These are phyloP conservation scores for Ptychodera flava DNA, from an alignment of 35 echinoderm and acorn worm genomes.

Conservation along the genomic window DNA sequence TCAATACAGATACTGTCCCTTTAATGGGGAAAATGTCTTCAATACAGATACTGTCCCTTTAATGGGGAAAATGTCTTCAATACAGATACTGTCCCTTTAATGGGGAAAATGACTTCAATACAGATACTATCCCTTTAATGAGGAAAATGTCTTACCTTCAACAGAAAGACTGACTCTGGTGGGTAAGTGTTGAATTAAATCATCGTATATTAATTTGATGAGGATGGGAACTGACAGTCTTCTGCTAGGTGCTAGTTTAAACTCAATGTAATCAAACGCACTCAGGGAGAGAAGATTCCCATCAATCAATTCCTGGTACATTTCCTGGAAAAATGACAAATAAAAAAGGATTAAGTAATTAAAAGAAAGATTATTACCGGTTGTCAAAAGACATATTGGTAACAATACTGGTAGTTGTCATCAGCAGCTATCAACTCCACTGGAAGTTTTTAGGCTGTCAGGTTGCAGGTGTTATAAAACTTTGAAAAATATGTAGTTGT, in stretches of 20 bases:
- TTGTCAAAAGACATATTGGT: no score
- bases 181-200: neutral
- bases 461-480: neutral
- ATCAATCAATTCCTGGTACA: neutral
- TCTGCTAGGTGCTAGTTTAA: neutral
- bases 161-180: neutral
- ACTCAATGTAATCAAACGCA: neutral
- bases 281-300: neutral
- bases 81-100: no score
- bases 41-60: no score
- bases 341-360: neutral
- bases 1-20: no score
- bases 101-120: no score
- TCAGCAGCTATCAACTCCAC: no score
- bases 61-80: no score
- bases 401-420: no score
- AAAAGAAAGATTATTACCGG: neutral
- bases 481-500: neutral
- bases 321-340: neutral
- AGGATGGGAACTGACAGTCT: neutral
- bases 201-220: neutral
- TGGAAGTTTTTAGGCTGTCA: no score
- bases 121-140: no score
- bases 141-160: neutral
- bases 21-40: no score